These are phyloP conservation scores for Rhysida immarginata DNA, from an alignment of 1,140 invertebrate species.

Conservation along the genomic window DNA sequence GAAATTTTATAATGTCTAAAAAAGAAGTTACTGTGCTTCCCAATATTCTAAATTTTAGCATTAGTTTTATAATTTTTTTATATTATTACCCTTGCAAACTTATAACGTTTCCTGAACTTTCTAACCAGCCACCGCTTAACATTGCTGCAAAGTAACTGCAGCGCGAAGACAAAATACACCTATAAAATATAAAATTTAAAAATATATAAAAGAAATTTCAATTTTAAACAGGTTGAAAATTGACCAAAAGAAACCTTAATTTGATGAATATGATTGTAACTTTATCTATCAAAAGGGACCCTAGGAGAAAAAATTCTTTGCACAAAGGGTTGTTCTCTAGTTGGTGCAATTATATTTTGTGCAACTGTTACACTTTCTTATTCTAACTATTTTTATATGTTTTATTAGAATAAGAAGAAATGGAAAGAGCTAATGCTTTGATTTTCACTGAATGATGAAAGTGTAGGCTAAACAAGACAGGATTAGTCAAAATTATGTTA, in stretches of 20 bases:
- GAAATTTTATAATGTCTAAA: not conserved
- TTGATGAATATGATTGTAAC: no score
- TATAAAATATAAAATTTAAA: constrained; percentile 10
- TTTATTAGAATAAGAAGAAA: no score
- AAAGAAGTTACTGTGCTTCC: not conserved
- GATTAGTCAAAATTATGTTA: no score
- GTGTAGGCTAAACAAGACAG: no score
- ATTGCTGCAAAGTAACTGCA: constrained; percentile 84
- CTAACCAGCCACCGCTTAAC: constrained; percentile 62
- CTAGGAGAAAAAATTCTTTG: no score
- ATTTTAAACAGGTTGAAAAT: not conserved
- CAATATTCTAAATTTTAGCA: not conserved
- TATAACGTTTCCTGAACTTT: constrained; percentile 63
- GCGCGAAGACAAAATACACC: constrained; percentile 66
- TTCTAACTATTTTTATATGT: no score
- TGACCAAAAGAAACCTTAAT: not conserved
- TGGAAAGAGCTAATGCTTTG: no score
- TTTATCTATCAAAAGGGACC: no score
- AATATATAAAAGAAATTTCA: not conserved
- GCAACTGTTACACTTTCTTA: no score
- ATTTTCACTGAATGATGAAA: no score
- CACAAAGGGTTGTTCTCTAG: no score
- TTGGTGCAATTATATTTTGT: no score
- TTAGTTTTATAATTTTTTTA: constrained; percentile 2
- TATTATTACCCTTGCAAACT: constrained; percentile 53